A percentile compares a stretch with the other conserved stretches of the same genome.
Evolutionary conservation across 2,888 invertebrate genomes (phyloP).

Genomic region (Eupithecia abbreviata): DNA sequence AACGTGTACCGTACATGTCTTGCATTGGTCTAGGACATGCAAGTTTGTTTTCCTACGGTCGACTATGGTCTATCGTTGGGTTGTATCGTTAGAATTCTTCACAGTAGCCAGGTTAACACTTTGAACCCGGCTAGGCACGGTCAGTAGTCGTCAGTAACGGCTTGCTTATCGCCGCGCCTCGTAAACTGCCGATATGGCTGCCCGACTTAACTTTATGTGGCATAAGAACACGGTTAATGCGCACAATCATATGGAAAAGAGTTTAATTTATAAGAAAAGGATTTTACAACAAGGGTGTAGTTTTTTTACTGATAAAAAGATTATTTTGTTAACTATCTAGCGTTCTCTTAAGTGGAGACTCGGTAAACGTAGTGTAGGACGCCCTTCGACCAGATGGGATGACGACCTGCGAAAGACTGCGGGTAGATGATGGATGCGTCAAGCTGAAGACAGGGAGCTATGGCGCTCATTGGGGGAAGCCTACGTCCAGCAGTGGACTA

Average conservation of each 20-base stretch:
- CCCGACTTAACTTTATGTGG: conserved; percentile 64
- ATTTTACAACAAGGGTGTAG: not conserved
- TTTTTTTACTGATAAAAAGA: not conserved
- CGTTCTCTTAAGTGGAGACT: no score
- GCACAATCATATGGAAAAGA: conserved; percentile 27
- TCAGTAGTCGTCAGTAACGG: conserved; percentile 26
- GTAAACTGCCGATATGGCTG: conserved; percentile 72
- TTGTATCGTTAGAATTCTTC: not conserved
- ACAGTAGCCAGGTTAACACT: conserved; percentile 12
- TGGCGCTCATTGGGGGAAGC: no score
- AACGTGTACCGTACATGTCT: no score
- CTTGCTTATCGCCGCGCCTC: conserved; percentile 73
- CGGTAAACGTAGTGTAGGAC: no score
- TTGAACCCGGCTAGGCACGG: not conserved
- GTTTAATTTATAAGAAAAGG: conserved; percentile 23
- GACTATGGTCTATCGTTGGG: no score
- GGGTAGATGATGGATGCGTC: no score
- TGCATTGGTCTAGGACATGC: no score
- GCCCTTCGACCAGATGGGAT: no score
- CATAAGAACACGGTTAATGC: conserved; percentile 50
- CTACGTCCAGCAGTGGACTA: no score
- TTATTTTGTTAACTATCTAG: not conserved
- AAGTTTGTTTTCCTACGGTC: no score
- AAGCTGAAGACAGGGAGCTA: no score
- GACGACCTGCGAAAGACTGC: no score